These are phyloP conservation scores for Vanessa atalanta DNA, from an alignment of 1,140 invertebrate genomes.

Conservation along the genomic window DNA sequence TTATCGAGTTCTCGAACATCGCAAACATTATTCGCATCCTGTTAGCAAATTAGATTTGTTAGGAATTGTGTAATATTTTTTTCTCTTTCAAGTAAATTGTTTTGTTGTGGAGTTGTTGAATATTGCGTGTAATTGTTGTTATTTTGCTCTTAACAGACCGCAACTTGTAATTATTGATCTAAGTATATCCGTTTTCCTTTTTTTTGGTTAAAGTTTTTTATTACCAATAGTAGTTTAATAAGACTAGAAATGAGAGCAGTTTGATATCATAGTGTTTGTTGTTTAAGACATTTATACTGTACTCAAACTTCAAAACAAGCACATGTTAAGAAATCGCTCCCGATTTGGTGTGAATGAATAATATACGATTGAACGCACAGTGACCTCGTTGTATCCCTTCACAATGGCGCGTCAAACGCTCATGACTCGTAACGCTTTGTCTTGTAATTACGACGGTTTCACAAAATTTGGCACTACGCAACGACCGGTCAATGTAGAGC, in stretches of 20 bases:
- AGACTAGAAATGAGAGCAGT: no score
- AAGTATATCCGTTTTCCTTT: no score
- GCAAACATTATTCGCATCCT: constrained; percentile 47
- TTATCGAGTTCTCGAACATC: constrained; percentile 22
- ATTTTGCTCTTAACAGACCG: background rate
- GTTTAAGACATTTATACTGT: background rate
- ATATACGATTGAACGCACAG: constrained; percentile 2
- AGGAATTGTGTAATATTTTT: constrained; percentile 11
- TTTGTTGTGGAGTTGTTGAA: background rate
- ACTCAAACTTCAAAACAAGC: background rate
- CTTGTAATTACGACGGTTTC: constrained; percentile 70
- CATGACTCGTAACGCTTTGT: constrained; percentile 68
- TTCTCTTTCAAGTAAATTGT: background rate
- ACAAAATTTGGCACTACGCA: constrained; percentile 68
- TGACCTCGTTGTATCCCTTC: constrained; percentile 63
- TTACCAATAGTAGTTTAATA: no score
- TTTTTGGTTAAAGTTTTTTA: no score
- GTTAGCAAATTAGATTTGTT: constrained; percentile 48
- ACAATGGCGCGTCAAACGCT: constrained; percentile 58
- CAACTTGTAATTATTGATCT: background rate
- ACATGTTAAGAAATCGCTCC: constrained; percentile 29
- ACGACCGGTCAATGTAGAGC: constrained; percentile 45
- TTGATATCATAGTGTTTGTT: background rate
- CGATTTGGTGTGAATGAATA: constrained; percentile 27
- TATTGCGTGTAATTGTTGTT: background rate